These are phyloP conservation scores for Melopsittacus undulatus DNA, from an alignment of 2,797 vertebrate genomes.

Conservation along the genomic window DNA sequence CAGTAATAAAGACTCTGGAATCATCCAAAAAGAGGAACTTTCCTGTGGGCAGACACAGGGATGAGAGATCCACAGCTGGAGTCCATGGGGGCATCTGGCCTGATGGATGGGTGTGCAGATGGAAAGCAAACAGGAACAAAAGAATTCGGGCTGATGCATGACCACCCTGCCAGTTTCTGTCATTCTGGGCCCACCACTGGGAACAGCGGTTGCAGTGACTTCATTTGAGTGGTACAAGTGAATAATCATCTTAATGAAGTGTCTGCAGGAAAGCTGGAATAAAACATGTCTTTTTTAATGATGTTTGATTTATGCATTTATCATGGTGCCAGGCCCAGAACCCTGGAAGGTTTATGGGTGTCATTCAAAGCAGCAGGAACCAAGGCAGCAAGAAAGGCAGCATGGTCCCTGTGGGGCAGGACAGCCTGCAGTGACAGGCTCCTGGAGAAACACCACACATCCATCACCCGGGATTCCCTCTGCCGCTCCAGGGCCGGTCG, in stretches of 20 bases:
- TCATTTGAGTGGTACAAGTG: not conserved
- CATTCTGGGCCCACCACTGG: not conserved
- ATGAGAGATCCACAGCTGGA: not conserved
- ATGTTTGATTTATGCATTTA: not conserved
- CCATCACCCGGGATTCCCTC: not conserved
- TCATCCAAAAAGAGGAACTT: not conserved
- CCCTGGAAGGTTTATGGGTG: not conserved
- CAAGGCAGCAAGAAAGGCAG: not conserved
- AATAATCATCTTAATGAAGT: constrained; percentile 7
- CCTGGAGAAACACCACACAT: not conserved
- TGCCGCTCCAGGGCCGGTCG: accelerated
- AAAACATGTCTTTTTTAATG: not conserved
- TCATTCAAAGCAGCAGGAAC: not conserved
- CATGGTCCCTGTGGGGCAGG: not conserved
- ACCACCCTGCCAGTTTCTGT: not conserved
- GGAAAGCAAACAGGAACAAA: not conserved
- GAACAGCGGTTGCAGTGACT: not conserved
- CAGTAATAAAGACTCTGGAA: not conserved
- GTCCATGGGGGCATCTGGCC: not conserved
- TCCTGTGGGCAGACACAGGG: not conserved
- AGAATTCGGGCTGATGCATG: not conserved
- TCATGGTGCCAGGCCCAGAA: not conserved
- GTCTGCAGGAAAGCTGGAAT: not conserved
- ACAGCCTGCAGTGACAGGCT: not conserved
- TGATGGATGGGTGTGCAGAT: not conserved